Base-by-base conservation (phyloP, 2,888 invertebrate species). In the Parnassius orleans region DNA sequence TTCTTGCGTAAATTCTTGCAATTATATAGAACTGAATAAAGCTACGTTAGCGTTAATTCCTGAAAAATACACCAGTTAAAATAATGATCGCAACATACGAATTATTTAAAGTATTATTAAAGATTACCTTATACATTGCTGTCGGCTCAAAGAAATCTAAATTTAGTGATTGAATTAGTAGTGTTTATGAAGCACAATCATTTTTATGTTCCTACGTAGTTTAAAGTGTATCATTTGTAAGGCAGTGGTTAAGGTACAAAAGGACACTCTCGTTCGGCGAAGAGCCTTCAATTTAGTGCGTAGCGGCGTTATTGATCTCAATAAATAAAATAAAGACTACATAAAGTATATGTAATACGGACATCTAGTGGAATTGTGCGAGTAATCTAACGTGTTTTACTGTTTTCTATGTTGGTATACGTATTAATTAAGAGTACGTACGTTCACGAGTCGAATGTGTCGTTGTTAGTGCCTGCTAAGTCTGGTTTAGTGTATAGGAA, bases 361-460 rank as follows among this genome's bases (percentile, higher is more conserved):
- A 87, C 87, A 77, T 83, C 79, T 89, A 88, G 90, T 88, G 90
- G 87, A 90, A 90, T 89, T 88, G 90, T 90, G 89, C 83, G 84
- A 79, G 79, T 84, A 80, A 80, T 75, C 77, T 79, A 80, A 81
- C 80, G 81, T 83, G 81, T 85, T 84, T 84, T 81, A 82, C 83
- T 82, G 84, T 88, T 87, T 87, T 87, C 87, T 87, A 88, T 88
- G 87, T 89, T 78, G 76, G 73, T 68, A 71, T 72, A 71, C 69
- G 76, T 80, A 77, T 79, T 53, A 43, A 77, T 79, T 57, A 57
- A 64, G 60, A 24, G 42, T 52, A 60, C 56, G 58, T 54, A 57
- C 53, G 60, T 64, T 57, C 57, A 19, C 12, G 73, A 71, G 66
- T 71, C 77, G 78, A 79, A 77, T 77, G 81, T 81, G 82, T 86